A percentile compares a stretch with the other conserved stretches of the same genome.
phyloP scores from a whole-genome alignment of 2,797 vertebrate genomes.

The Rhinoraja longicauda region DNA sequence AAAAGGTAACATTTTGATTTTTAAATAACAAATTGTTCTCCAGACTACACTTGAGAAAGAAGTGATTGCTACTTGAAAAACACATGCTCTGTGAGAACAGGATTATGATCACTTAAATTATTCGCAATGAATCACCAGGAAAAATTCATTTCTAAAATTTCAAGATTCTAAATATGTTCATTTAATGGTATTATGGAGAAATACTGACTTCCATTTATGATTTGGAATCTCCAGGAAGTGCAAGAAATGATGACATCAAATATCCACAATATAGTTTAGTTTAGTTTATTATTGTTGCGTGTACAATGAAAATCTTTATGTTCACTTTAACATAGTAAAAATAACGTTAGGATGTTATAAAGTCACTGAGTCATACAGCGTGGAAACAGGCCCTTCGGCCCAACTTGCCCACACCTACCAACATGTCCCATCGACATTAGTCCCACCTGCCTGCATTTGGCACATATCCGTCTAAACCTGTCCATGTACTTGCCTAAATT shows the following conservation, averaged over 20 bases:
- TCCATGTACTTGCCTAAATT: too few species aligned
- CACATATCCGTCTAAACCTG: too few species aligned
- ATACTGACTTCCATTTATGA: background rate
- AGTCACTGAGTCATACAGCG: too few species aligned
- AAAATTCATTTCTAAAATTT: background rate
- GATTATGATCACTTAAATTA: background rate
- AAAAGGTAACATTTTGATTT: conserved; percentile 70
- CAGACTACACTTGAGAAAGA: background rate
- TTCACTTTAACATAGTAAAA: too few species aligned
- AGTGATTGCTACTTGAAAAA: background rate
- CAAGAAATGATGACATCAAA: background rate
- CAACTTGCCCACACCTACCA: too few species aligned
- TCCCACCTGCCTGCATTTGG: too few species aligned
- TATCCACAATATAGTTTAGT: too few species aligned
- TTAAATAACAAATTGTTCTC: background rate
- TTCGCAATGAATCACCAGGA: background rate
- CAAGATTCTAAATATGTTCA: background rate
- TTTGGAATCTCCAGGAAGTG: background rate
- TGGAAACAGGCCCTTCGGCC: too few species aligned
- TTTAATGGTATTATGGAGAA: background rate
- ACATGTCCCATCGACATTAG: too few species aligned
- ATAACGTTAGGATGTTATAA: too few species aligned
- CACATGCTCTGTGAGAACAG: background rate
- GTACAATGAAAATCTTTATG: too few species aligned
- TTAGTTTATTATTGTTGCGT: too few species aligned